Conservation (phyloP, 1,140 invertebrate genomes). For the Drosophila ficusphila region DNA sequence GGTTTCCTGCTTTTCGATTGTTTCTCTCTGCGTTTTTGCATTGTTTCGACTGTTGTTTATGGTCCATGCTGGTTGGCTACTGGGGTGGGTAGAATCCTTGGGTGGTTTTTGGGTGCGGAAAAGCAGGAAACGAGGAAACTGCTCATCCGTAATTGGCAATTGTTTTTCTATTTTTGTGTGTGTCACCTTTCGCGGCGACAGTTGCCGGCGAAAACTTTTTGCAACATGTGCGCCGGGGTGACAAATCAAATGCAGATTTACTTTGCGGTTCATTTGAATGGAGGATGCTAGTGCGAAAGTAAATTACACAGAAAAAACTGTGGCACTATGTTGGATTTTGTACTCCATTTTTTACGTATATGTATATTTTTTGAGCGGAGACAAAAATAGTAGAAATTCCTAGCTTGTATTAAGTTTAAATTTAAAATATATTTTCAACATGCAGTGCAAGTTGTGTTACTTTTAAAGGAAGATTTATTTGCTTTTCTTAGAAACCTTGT, state of each 20-base stretch:
- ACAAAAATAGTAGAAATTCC: no score
- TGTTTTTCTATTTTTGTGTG: conserved; percentile 71
- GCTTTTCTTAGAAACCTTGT: no score
- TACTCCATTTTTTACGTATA: not conserved
- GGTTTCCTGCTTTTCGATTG: conserved; percentile 25
- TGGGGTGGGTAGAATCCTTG: conserved; percentile 18
- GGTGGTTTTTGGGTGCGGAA: conserved; percentile 24
- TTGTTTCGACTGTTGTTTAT: conserved; percentile 53
- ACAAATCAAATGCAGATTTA: conserved; percentile 70
- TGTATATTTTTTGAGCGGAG: not conserved
- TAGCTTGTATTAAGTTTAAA: no score
- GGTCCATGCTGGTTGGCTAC: conserved; percentile 65
- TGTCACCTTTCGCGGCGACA: conserved; percentile 55
- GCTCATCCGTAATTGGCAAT: conserved; percentile 74
- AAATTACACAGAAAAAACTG: not conserved
- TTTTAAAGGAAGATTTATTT: no score
- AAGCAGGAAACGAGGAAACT: conserved; percentile 45
- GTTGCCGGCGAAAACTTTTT: conserved; percentile 53
- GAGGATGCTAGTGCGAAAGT: conserved; percentile 28
- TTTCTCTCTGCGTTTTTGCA: conserved; percentile 27
- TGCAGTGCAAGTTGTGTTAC: no score
- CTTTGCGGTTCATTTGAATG: conserved; percentile 61
- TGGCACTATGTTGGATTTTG: no score
- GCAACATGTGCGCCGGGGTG: conserved; percentile 62
- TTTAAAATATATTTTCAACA: no score